Evolutionary conservation across 2,797 vertebrate species (phyloP).

Genomic region (Rhodeus uyekii): DNA sequence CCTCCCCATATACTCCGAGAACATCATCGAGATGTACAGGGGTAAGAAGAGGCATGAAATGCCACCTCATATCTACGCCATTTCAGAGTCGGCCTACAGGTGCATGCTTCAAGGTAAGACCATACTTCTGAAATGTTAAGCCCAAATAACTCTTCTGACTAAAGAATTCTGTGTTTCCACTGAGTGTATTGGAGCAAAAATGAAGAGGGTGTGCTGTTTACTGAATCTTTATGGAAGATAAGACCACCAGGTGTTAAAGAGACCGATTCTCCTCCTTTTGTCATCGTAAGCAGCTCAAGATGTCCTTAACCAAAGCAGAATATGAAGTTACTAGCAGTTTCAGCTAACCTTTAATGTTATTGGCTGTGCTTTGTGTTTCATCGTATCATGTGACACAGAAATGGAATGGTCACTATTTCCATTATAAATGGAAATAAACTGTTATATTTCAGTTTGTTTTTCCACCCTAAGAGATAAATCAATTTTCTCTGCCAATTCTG

Average conservation of each 20-base stretch:
- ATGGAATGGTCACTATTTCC: slow-evolving; percentile 34
- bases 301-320: neutral
- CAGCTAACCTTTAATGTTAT: slow-evolving; percentile 33
- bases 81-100: slow-evolving; percentile 96
- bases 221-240: slow-evolving; percentile 13
- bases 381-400: slow-evolving; percentile 27
- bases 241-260: slow-evolving; percentile 17
- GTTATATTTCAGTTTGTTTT: slow-evolving; percentile 52
- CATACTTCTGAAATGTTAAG: neutral
- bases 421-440: slow-evolving; percentile 27
- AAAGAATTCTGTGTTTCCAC: neutral
- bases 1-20: slow-evolving; percentile 97
- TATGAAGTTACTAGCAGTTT: neutral
- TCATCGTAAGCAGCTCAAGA: slow-evolving; percentile 27
- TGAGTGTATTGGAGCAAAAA: neutral
- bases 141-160: neutral
- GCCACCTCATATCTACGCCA: slow-evolving; percentile 98
- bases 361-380: slow-evolving; percentile 36
- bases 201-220: neutral
- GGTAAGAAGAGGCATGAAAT: slow-evolving; percentile 98
- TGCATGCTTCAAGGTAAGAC: slow-evolving; percentile 98
- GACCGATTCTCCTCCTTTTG: neutral
- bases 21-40: slow-evolving; percentile 99
- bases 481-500: slow-evolving; percentile 50
- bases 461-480: slow-evolving; percentile 49